Evolutionary conservation across 1,140 invertebrate genomes (phyloP).

Genomic region (Bombyx mori): DNA sequence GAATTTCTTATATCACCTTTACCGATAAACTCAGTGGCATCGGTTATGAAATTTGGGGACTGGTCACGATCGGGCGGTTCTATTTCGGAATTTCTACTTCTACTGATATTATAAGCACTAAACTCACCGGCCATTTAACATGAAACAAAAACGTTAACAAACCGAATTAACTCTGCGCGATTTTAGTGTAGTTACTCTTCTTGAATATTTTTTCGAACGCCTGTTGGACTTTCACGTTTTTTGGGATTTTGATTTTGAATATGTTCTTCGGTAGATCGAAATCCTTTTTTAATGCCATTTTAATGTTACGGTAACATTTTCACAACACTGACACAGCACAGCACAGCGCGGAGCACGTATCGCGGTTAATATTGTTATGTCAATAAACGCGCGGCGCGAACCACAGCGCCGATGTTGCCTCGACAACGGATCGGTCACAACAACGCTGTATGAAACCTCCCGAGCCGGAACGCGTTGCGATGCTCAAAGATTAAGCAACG

Average conservation of each 20-base stretch:
- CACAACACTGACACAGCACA: conserved; percentile 50
- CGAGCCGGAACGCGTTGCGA: conserved; percentile 32
- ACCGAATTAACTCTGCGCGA: conserved; percentile 52
- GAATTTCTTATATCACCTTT: conserved; percentile 29
- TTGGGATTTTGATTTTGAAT: conserved; percentile 60
- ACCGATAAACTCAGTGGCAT: conserved; percentile 53
- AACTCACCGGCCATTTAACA: conserved; percentile 61
- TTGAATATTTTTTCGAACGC: conserved; percentile 61
- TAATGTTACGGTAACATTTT: conserved; percentile 49
- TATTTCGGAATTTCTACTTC: conserved; percentile 34
- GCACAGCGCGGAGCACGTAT: conserved; percentile 19
- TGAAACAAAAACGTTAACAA: conserved; percentile 18
- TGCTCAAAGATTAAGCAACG: conserved; percentile 32
- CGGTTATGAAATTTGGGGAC: conserved; percentile 47
- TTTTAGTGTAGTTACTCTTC: conserved; percentile 61
- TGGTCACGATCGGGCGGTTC: conserved; percentile 37
- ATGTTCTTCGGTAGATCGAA: conserved; percentile 53
- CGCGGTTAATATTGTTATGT: conserved; percentile 24
- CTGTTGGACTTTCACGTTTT: conserved; percentile 51
- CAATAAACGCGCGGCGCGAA: conserved; percentile 24
- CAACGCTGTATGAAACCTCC: conserved; percentile 37
- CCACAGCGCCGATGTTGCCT: conserved; percentile 29
- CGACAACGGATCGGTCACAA: conserved; percentile 56
- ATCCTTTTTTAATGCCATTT: conserved; percentile 66
- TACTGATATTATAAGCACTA: conserved; percentile 47